Base-by-base conservation (phyloP, 2,113 vertebrate genomes). In the Xenopus borealis region DNA sequence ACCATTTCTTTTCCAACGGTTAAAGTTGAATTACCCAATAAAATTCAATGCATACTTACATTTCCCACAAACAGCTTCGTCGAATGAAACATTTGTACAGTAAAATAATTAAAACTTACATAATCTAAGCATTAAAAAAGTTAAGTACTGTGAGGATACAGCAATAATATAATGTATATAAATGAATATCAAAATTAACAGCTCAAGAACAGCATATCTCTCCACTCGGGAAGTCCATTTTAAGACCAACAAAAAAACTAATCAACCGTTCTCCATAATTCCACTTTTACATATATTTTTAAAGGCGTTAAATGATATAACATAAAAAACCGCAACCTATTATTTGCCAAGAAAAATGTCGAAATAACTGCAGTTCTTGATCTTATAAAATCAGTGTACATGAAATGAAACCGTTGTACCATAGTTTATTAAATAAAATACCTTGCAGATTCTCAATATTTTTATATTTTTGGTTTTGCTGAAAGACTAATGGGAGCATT, bases 61-160 rank as follows among this genome's bases (percentile, higher is more conserved):
- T 40, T 14, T 59, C 58, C 16, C 10, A n/a, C 40, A 69, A 69
- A 69, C 46, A 14, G 12, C 18, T 62, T 63, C 64, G 63, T 23
- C 45, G 13, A 55, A n/a, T 55, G 47, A 40, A 64, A 53, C 18
- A 62, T 62, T 23, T 50, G 13, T 57, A 44, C 52, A 57, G 62
- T 64, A 70, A 52, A 68, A 69, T 75, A 68, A 69, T 75, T 75
- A 20, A 69, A 69, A 69, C 58, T 61, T 52, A 69, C 68, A 45
- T 66, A 20, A 68, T 63, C 30, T 55, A 14, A 70, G 46, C 27
- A 69, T 52, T 76, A 4, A 57, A 45, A 76, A 52, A 63, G 72
- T 30, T 23, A 62, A 76, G 59, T 46, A n/a, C 58, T 62, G 33
- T 69, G 46, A 62, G 46, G 27, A 64, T 64, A 64, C 59, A 63